These are phyloP conservation scores for Peromyscus maniculatus DNA, from an alignment of 2,113 vertebrate species.

Conservation along the genomic window DNA sequence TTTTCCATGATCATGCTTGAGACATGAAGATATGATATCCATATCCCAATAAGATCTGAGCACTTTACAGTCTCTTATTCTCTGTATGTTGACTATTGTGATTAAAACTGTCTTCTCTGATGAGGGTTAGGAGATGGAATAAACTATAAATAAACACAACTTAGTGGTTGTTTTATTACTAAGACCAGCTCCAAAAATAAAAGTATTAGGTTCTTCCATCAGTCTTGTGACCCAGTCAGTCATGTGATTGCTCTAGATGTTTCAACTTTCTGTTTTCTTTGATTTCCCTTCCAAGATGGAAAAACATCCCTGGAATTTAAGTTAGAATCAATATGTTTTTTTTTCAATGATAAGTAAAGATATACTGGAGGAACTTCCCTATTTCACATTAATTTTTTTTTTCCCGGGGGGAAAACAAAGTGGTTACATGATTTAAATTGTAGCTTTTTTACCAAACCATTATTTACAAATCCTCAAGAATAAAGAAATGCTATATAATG, in stretches of 20 bases:
- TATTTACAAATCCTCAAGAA: conserved; percentile 49
- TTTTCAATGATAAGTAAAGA: conserved; percentile 37
- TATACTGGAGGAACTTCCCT: background rate
- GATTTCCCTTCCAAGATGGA: background rate
- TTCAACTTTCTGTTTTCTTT: background rate
- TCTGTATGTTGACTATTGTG: background rate
- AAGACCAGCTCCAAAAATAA: background rate
- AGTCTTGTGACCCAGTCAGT: background rate
- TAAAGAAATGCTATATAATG: conserved; percentile 25
- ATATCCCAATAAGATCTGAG: background rate
- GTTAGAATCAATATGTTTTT: background rate
- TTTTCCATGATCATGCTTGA: background rate
- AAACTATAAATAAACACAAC: background rate
- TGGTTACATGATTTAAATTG: conserved; percentile 18
- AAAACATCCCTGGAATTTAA: conserved; percentile 10
- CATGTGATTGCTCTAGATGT: background rate
- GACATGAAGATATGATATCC: background rate
- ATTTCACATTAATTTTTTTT: background rate
- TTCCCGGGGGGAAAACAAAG: conserved; percentile 24
- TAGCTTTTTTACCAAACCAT: conserved; percentile 37
- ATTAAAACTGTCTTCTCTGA: background rate
- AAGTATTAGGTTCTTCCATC: background rate
- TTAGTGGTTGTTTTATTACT: no score
- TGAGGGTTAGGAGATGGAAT: background rate
- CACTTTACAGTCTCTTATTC: background rate